These are phyloP conservation scores for Microtus richardsoni DNA, from an alignment of 2,113 vertebrate species.

Conservation along the genomic window DNA sequence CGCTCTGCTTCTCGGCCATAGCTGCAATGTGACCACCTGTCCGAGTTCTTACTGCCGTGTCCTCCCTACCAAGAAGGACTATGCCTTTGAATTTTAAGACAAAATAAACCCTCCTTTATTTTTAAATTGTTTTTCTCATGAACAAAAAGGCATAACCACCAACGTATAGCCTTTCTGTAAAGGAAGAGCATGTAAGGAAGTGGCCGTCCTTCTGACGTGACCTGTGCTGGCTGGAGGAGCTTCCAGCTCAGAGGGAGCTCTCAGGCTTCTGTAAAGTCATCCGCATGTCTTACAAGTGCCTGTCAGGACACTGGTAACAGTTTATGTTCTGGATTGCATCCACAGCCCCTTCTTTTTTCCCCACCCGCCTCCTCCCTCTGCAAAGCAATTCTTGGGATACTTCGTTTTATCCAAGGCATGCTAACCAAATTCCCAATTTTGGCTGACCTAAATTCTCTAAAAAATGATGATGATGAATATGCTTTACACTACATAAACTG, in stretches of 20 bases:
- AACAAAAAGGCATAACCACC: not conserved
- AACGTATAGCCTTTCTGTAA: not conserved
- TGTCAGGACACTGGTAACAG: not conserved
- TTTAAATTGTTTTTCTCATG: not conserved
- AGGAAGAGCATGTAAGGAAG: not conserved
- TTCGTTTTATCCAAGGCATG: not conserved
- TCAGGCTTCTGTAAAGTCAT: not conserved
- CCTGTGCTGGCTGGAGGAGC: not conserved
- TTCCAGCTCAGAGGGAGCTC: not conserved
- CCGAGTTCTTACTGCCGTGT: not conserved
- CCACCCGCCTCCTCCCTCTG: accelerated
- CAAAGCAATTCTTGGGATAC: slow-evolving; percentile 4
- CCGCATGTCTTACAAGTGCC: too few species aligned
- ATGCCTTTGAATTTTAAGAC: not conserved
- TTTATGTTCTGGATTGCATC: not conserved
- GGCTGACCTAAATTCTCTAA: slow-evolving; percentile 49
- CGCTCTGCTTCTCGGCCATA: not conserved
- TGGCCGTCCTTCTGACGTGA: not conserved
- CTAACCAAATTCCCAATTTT: slow-evolving; percentile 54
- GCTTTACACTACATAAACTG: slow-evolving; percentile 35
- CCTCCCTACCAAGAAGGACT: not conserved
- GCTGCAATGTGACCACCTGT: not conserved
- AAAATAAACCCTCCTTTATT: not conserved
- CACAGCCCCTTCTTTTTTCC: not conserved
- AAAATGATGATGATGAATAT: slow-evolving; percentile 19